Base-by-base conservation (phyloP, 2,113 vertebrate species). In the Cyprinodon variegatus region DNA sequence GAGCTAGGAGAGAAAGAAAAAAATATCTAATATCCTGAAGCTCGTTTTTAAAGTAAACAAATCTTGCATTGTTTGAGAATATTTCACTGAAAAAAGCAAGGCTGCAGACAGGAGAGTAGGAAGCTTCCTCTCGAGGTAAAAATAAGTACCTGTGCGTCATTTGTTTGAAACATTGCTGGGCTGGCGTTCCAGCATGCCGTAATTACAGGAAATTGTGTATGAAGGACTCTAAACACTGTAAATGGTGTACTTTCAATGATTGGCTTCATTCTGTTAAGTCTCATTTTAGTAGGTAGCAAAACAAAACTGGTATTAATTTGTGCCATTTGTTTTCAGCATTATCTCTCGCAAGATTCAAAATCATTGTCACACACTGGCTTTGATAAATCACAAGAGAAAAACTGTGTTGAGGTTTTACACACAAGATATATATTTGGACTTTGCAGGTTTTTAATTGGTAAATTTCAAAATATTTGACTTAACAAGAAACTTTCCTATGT, bases 61-160 rank as follows among this genome's bases (percentile, higher is more conserved):
- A 40, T 40, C 8, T 60, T 4, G 3, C 72, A 84, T 64, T 84
- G 84, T 77, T 83, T 88, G 86, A 87, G 76, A 83, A 76, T 77
- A 84, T 90, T 87, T 79, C 53, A 39, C 41, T 4, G 57, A 22
- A 46, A 61, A 71, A 74, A 83, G 84, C 74, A 72, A 71, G 46
- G n/a, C 29, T 57, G 39, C 60, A 20, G 11, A 73, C 39, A 39
- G 65, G 5, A 59, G 70, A 60, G 9, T 9, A 10, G 1, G 22
- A 0, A 7, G 61, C 65, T 83, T 89, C 61, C 66, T 83, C 50
- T 36, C 2, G 14, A 36, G 37, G 46, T 73, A 69, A 7, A 65
- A 82, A 68, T 36, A 79, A 68, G 29, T 61, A 75, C 60, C 61
- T 74, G 41, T 0, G 4, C 45, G 65, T 75, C 65, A 13, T 50